A percentile compares a stretch with the other conserved stretches of the same genome.
Evolutionary conservation across 2,888 invertebrate species (phyloP).

Genomic region (Cybosia mesomella): DNA sequence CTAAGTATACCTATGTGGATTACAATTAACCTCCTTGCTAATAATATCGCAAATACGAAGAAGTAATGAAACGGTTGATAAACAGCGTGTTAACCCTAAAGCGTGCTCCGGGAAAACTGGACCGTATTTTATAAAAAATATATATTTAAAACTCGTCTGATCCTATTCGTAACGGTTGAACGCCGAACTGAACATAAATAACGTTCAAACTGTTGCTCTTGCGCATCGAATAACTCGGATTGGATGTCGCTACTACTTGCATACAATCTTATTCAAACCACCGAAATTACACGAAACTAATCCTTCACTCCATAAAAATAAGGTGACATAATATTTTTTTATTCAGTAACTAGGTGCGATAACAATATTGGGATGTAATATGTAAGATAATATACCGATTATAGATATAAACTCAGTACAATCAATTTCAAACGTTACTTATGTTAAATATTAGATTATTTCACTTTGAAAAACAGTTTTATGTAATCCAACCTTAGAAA

Average conservation of each 20-base stretch:
- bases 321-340: neutral
- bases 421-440: constrained; percentile 58
- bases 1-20: no score
- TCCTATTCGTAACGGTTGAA: constrained; percentile 64
- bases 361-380: constrained; percentile 62
- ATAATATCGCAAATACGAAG: neutral
- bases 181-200: constrained; percentile 66
- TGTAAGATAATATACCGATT: constrained; percentile 65
- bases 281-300: neutral
- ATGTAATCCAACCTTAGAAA: constrained; percentile 50
- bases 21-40: neutral
- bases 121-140: constrained; percentile 50
- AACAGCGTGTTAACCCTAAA: constrained; percentile 15
- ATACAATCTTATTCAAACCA: constrained; percentile 27
- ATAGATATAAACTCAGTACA: constrained; percentile 60
- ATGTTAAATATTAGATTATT: constrained; percentile 51
- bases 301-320: neutral
- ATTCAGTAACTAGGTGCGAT: constrained; percentile 34
- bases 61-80: neutral
- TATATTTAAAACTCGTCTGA: constrained; percentile 61
- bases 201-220: constrained; percentile 62
- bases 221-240: constrained; percentile 59
- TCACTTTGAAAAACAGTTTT: constrained; percentile 47
- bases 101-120: constrained; percentile 29
- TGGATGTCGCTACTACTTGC: constrained; percentile 62